These are phyloP conservation scores for Paracanthobrama guichenoti DNA, from an alignment of 2,113 vertebrate species.

Conservation along the genomic window DNA sequence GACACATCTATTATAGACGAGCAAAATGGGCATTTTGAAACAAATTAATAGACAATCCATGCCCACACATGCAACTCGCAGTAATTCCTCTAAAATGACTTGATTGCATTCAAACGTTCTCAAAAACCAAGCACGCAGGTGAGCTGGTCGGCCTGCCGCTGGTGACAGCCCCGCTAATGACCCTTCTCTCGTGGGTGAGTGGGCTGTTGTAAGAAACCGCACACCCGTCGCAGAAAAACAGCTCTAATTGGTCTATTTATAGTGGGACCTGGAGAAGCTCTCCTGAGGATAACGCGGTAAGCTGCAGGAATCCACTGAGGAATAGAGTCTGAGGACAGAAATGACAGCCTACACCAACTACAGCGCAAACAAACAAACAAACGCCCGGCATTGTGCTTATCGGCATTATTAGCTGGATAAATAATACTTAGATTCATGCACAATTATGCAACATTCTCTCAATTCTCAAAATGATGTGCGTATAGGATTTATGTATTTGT, in stretches of 20 bases:
- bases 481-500: neutral
- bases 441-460: neutral
- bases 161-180: constrained; percentile 53
- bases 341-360: constrained; percentile 10
- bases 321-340: constrained; percentile 29
- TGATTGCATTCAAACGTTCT: constrained; percentile 10
- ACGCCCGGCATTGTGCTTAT: neutral
- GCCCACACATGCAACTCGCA: constrained; percentile 14
- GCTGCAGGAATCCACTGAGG: constrained; percentile 47
- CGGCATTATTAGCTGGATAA: neutral
- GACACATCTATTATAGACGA: constrained; percentile 33
- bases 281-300: constrained; percentile 50
- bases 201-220: constrained; percentile 33
- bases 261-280: constrained; percentile 49
- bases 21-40: constrained; percentile 23
- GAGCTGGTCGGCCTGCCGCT: constrained; percentile 32
- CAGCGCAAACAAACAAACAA: constrained; percentile 23
- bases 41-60: constrained; percentile 32
- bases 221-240: constrained; percentile 49
- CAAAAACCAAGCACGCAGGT: constrained; percentile 19
- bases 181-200: constrained; percentile 48
- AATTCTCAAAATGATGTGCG: neutral
- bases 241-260: constrained; percentile 60
- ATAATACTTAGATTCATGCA: neutral
- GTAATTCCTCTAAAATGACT: constrained; percentile 20